A percentile compares a stretch with the other conserved stretches of the same genome.
phyloP scores from a whole-genome alignment of 1,140 invertebrate species.

The Melipona quadrifasciata region DNA sequence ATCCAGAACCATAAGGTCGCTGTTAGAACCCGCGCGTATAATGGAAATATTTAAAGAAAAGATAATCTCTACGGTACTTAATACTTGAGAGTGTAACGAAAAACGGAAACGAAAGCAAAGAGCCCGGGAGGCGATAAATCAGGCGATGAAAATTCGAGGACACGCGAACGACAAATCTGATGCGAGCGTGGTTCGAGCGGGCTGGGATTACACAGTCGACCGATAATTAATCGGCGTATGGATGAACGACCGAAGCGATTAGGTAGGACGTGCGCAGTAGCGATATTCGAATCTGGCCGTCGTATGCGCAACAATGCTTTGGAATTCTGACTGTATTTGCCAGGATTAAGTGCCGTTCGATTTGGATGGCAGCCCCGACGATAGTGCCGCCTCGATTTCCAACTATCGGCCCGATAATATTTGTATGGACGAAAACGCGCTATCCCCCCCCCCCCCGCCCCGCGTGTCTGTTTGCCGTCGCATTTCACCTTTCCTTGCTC shows the following conservation, averaged over 20 bases:
- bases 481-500: conserved; percentile 25
- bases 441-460: neutral
- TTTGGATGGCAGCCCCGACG: conserved; percentile 49
- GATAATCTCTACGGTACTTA: too few relatives aligned
- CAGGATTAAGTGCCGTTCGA: conserved; percentile 66
- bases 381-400: conserved; percentile 54
- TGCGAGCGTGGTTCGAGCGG: conserved; percentile 5
- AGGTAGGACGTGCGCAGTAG: conserved; percentile 54
- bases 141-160: conserved; percentile 3
- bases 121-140: too few relatives aligned
- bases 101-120: too few relatives aligned
- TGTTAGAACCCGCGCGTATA: too few relatives aligned
- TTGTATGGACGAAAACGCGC: conserved; percentile 28
- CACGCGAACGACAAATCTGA: neutral
- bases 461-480: conserved; percentile 11
- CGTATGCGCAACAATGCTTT: conserved; percentile 69
- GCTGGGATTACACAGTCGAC: conserved; percentile 60
- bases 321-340: conserved; percentile 67
- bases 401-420: conserved; percentile 54
- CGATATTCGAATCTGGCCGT: conserved; percentile 60
- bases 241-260: conserved; percentile 64
- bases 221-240: conserved; percentile 68
- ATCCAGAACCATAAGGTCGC: too few relatives aligned
- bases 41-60: too few relatives aligned
- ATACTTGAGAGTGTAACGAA: too few relatives aligned